Percentiles rank a stretch among this genome's conserved stretches.
Conservation (phyloP, 1,140 invertebrate genomes). For the Leptopilina boulardi region DNA sequence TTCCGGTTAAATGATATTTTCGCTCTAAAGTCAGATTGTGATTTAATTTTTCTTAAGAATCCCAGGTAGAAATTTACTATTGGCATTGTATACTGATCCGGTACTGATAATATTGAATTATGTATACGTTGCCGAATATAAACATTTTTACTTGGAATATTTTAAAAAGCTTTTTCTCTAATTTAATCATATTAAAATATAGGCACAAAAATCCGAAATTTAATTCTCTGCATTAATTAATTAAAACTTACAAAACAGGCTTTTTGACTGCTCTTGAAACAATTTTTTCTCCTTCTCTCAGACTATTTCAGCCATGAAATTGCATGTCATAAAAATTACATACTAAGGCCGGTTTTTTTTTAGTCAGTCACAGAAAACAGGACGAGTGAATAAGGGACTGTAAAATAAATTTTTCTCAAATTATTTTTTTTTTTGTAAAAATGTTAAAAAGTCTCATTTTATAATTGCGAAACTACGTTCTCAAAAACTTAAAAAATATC, state of each 20-base stretch:
- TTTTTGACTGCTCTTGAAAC: neutral
- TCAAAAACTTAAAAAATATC: too few relatives aligned
- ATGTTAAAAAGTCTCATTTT: neutral
- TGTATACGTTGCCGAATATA: too few relatives aligned
- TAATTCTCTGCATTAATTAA: too few relatives aligned
- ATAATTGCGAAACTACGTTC: too few relatives aligned
- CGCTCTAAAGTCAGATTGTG: neutral
- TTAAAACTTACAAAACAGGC: neutral
- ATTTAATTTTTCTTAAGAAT: neutral
- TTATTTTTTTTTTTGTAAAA: neutral
- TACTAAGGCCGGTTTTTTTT: neutral
- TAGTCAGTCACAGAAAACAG: neutral
- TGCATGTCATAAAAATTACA: neutral
- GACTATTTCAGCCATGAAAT: conserved; percentile 24
- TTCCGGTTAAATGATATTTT: neutral
- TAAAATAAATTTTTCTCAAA: neutral
- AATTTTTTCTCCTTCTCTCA: conserved; percentile 12
- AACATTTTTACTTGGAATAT: too few relatives aligned
- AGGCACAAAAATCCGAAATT: neutral
- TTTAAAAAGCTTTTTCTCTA: neutral
- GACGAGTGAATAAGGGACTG: neutral
- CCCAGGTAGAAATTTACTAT: too few relatives aligned
- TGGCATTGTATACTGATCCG: too few relatives aligned
- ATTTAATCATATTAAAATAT: neutral
- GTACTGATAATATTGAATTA: too few relatives aligned